Evolutionary conservation across 2,113 vertebrate species (phyloP), one percentile per base, ranked within the genome.

Genomic region (Columba livia): DNA sequence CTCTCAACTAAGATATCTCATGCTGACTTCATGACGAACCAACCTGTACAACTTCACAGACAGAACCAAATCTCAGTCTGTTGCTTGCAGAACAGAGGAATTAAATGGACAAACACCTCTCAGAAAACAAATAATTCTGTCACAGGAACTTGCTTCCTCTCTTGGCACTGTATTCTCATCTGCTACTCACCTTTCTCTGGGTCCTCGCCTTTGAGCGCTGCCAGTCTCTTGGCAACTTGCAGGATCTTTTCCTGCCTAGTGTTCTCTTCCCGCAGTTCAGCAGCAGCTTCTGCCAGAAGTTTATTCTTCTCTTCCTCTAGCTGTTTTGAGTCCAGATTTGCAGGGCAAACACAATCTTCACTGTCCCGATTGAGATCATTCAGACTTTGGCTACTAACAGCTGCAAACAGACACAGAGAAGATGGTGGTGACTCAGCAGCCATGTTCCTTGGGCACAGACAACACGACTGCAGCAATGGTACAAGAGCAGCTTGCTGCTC

Each of bases 201-300:
- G 96, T 99, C 98, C 86, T 98, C 98, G 51, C 99, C 99, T 96
- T 96, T 99, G 58, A 99, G 97, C 6, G 89, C 91, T 5, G 99
- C 99, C 95, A 99, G 94, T 81, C 98, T 98, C 96, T 98, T 99
- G 65, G 98, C 98, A 73, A 99, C 97, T 66, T 98, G 95, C 40
- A 99, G 97, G 88, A 99, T 97, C 89, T 98, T 98, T 88, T 99
- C 98, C 89, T 98, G 98, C 69, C 98, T 97, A 4, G 97, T 98
- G 74, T 98, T 98, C 62, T 99, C 99, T 60, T 98, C 98, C 74
- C 58, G 97, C 72, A 99, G 97, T 81, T 99, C 98, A 56, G 96
- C 80, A 42, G 98, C 99, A 47, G 99, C 99, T 96, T 99, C 98
- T 29, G 98, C 97, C 57, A 99, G 95, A 85, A 99, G 93, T 53